Base-by-base conservation (phyloP, 2,113 vertebrate genomes). In the Paramormyrops kingsleyae region DNA sequence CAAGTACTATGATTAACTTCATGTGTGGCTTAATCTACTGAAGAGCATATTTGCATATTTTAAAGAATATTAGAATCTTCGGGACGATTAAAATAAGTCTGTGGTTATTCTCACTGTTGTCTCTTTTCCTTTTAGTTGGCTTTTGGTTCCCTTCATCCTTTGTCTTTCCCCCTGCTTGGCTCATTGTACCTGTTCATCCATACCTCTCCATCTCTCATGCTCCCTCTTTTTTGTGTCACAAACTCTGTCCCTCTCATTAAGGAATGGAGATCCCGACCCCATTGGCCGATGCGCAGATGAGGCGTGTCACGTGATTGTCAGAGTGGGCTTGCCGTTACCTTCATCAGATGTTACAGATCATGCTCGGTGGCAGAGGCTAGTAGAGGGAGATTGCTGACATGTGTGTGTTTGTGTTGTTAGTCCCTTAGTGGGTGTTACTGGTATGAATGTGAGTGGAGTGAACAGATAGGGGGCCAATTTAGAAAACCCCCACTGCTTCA, bases 261-360 rank as follows among this genome's bases (percentile, higher is more conserved):
- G 92, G 88, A 89, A 91, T 88, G 90, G 91, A 92, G 93, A 93
- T 92, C 90, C 91, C 90, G 94, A 93, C 93, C 93, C 95, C 93
- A 94, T 92, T 93, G 94, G 93, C 93, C 92, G 83, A 91, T 90
- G 93, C 92, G 91, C 93, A 95, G 95, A 94, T 95, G 95, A 95
- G 91, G 94, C 95, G 95, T 95, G 95, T 95, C 93, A 95, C 94
- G 94, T 95, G 94, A 96, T 96, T 95, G 95, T 96, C 93, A 96
- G 74, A 95, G 94, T 95, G 91, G 92, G 94, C 94, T 94, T 94
- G 94, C 91, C 10, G 94, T 95, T 95, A 95, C 93, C 92, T 93
- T 94, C 95, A 94, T 96, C 93, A 95, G 95, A 93, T 95, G 95
- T 96, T 96, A 96, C 95, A 93, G 93, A 95, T 95, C 91, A 90